These are phyloP conservation scores for Monodelphis domestica DNA, from an alignment of 2,797 vertebrate species.

Conservation along the genomic window DNA sequence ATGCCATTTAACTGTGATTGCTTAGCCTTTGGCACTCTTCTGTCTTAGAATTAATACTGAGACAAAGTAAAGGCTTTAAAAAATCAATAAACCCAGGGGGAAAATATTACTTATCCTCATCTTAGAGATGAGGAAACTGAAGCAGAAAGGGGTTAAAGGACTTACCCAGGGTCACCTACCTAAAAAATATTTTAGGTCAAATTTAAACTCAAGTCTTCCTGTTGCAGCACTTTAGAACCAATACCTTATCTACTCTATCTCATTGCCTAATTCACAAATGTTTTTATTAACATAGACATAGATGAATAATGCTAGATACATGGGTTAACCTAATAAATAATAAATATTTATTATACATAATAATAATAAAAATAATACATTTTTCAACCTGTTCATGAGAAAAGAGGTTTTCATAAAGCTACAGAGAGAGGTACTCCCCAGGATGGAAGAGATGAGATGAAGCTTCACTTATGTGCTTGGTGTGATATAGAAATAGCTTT, in stretches of 20 bases:
- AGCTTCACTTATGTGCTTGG: not conserved
- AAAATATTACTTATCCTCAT: not conserved
- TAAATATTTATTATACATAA: too few species aligned
- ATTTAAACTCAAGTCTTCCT: not conserved
- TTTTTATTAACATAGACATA: not conserved
- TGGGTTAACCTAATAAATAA: not conserved
- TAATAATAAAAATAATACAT: too few species aligned
- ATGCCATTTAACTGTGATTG: too few species aligned
- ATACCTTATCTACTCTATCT: not conserved
- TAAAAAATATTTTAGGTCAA: not conserved
- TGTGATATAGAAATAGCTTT: not conserved
- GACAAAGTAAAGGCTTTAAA: too few species aligned
- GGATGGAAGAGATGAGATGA: not conserved
- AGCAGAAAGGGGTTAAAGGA: not conserved
- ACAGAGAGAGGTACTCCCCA: not conserved
- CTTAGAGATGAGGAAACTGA: not conserved
- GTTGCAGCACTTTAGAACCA: not conserved
- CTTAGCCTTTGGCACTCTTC: too few species aligned
- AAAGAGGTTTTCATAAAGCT: not conserved
- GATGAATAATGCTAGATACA: too few species aligned
- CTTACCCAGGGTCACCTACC: not conserved
- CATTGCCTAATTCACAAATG: not conserved
- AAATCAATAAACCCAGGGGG: not conserved
- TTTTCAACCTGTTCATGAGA: not conserved
- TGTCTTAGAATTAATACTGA: too few species aligned